Conservation (phyloP, 2,797 vertebrate genomes). For the Pseudochirops cupreus region DNA sequence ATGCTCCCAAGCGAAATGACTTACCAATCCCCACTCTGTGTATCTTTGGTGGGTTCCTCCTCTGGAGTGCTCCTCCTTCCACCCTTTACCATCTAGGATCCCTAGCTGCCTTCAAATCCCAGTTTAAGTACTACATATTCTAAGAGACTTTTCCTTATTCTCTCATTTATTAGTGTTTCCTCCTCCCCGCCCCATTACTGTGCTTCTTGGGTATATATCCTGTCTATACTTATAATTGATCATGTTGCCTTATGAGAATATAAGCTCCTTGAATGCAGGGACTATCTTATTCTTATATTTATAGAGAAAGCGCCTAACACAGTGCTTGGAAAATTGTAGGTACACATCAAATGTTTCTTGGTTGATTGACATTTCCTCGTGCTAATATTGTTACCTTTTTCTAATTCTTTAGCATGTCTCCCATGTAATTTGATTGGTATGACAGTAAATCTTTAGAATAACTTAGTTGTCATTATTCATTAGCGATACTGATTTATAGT, state of each 20-base stretch:
- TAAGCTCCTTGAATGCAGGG: background rate
- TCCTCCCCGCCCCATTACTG: no score
- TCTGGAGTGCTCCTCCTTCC: background rate
- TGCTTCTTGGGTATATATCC: background rate
- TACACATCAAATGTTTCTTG: background rate
- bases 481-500: background rate
- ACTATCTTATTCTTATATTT: background rate
- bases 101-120: background rate
- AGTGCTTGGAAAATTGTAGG: background rate
- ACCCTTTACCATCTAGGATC: background rate
- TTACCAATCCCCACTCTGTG: background rate
- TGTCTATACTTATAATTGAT: background rate
- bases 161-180: background rate
- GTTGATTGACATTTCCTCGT: background rate
- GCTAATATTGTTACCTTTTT: background rate
- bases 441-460: background rate
- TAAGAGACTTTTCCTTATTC: background rate
- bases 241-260: background rate
- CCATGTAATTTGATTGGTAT: background rate
- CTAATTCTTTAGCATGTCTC: background rate
- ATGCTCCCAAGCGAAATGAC: background rate
- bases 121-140: background rate
- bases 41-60: background rate
- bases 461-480: background rate
- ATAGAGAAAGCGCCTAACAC: background rate